phyloP scores from a whole-genome alignment of 2,797 vertebrate species.

The Melanotaenia maccullochi region DNA sequence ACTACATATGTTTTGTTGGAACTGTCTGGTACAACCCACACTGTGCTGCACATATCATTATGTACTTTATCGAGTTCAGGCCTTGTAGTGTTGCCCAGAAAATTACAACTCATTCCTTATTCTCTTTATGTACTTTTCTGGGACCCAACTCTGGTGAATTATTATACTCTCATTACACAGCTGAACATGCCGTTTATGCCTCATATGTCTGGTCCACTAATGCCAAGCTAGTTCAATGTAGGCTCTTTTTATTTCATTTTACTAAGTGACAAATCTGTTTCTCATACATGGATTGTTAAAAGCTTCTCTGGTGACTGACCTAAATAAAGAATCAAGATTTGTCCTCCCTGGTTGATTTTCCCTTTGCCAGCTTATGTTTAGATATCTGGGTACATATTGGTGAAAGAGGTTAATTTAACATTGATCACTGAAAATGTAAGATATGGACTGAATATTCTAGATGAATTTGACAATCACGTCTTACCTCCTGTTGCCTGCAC shows the following conservation, averaged over 20 bases:
- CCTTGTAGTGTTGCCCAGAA: conserved; percentile 12
- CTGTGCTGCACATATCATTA: conserved; percentile 7
- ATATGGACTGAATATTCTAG: background rate
- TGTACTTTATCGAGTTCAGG: conserved; percentile 26
- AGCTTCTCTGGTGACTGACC: conserved; percentile 21
- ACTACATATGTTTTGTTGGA: conserved; percentile 28
- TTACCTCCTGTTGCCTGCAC: conserved; percentile 82
- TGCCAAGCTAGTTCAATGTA: conserved; percentile 19
- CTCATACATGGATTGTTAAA: conserved; percentile 26
- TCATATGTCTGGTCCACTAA: conserved; percentile 32
- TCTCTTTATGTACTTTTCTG: conserved; percentile 35
- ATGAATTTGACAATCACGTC: background rate
- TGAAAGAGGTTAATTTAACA: background rate
- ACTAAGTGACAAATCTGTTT: conserved; percentile 16
- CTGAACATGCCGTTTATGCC: conserved; percentile 40
- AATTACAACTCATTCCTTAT: conserved; percentile 43
- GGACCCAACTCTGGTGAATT: conserved; percentile 44
- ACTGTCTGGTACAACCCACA: background rate
- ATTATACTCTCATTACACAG: conserved; percentile 45
- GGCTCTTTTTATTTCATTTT: conserved; percentile 36
- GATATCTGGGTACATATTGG: background rate
- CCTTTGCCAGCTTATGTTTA: conserved; percentile 2
- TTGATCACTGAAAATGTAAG: background rate
- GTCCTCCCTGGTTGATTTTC: background rate
- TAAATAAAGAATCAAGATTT: conserved; percentile 18